phyloP scores from a whole-genome alignment of 2,113 vertebrate species.

The Nanorana parkeri region DNA sequence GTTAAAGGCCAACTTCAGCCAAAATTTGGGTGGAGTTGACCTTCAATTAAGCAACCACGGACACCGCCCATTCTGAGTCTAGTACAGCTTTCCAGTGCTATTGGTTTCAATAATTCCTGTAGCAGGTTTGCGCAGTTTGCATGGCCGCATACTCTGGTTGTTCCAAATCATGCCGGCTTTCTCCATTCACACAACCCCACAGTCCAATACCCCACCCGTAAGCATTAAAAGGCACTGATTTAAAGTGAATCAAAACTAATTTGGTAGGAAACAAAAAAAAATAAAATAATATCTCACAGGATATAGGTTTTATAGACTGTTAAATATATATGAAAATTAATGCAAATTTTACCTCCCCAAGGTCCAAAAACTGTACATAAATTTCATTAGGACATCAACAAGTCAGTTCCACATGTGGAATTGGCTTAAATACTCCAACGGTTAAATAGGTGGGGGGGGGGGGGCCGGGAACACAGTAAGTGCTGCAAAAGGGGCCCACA shows the following conservation, averaged over 20 bases:
- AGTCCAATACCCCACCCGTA: neutral
- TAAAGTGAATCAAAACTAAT: slow-evolving; percentile 18
- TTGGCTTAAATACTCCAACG: slow-evolving; percentile 17
- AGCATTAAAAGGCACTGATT: slow-evolving; percentile 53
- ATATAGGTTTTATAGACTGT: slow-evolving; percentile 17
- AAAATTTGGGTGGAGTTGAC: too few species aligned
- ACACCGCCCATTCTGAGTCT: too few species aligned
- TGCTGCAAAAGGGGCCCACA: too few species aligned
- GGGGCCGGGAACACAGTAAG: too few species aligned
- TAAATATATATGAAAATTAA: slow-evolving; percentile 41
- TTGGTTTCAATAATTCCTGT: neutral
- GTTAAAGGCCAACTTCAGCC: too few species aligned
- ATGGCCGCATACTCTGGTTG: neutral
- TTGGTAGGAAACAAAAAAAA: slow-evolving; percentile 1
- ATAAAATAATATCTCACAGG: neutral
- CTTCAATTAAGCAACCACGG: too few species aligned
- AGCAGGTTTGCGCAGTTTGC: neutral
- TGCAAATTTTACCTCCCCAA: slow-evolving; percentile 10
- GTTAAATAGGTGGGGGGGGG: too few species aligned
- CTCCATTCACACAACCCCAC: neutral
- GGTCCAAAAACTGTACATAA: slow-evolving; percentile 33
- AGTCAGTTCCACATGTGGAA: neutral
- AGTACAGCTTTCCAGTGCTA: too few species aligned
- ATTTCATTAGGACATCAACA: neutral
- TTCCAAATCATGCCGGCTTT: neutral